Evolutionary conservation across 2,888 invertebrate species (phyloP).

Genomic region (Deilephila porcellus): DNA sequence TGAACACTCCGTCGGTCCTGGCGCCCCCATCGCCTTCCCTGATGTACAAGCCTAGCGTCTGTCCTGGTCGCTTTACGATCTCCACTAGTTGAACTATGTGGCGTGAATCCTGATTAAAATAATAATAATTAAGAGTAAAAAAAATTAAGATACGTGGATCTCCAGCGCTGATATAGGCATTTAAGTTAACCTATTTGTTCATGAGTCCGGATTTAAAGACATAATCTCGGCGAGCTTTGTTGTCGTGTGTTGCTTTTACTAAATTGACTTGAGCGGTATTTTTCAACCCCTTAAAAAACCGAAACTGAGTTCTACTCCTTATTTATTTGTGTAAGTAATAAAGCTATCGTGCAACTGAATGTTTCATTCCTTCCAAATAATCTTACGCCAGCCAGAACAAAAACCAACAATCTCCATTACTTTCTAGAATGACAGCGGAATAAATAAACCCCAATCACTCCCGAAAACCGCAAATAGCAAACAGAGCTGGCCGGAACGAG

Average conservation of each 20-base stretch:
- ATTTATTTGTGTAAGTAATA: background rate
- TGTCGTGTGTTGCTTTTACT: too few relatives aligned
- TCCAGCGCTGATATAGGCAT: too few relatives aligned
- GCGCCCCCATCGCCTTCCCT: conserved; percentile 99
- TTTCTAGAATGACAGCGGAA: conserved; percentile 21
- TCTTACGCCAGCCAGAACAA: background rate
- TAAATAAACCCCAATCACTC: conserved; percentile 35
- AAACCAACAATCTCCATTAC: conserved; percentile 23
- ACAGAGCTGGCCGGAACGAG: conserved; percentile 13
- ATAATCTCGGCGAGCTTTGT: background rate
- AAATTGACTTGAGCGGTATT: too few relatives aligned
- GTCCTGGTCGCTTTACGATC: conserved; percentile 99
- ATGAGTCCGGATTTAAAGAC: too few relatives aligned
- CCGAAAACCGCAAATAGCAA: conserved; percentile 28
- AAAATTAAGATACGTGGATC: background rate
- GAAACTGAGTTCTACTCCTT: background rate
- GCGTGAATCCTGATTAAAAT: conserved; percentile 85
- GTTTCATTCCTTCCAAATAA: background rate
- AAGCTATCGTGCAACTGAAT: background rate
- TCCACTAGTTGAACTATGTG: conserved; percentile 96
- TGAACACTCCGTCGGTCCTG: conserved; percentile 98
- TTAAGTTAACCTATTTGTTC: too few relatives aligned
- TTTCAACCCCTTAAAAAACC: too few relatives aligned
- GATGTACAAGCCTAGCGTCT: conserved; percentile 98
- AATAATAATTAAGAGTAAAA: background rate